These are phyloP conservation scores for Drosophila arawakana DNA, from an alignment of 1,140 invertebrate species.

Conservation along the genomic window DNA sequence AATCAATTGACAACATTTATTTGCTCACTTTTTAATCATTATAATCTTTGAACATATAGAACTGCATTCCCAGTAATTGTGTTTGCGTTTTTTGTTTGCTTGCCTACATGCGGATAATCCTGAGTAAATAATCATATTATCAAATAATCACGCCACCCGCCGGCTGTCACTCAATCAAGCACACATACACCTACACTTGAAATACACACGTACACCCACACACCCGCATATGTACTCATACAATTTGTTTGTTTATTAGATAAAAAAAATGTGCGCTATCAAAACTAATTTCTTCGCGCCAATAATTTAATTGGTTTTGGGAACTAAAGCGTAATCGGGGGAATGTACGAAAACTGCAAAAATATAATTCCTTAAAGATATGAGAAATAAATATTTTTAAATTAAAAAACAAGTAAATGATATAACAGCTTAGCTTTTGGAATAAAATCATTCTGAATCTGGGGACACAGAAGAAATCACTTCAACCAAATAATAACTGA, in stretches of 20 bases:
- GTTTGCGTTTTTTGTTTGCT: slow-evolving; percentile 4
- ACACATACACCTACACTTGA: background rate
- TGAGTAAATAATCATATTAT: background rate
- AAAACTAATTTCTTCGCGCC: slow-evolving; percentile 34
- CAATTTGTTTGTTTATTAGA: slow-evolving; percentile 1
- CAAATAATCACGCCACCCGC: slow-evolving; percentile 44
- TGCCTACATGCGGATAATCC: background rate
- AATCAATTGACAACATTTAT: too few relatives aligned
- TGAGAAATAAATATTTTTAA: too few relatives aligned
- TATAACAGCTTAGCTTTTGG: too few relatives aligned
- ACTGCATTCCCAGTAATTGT: slow-evolving; percentile 21
- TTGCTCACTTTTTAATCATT: too few relatives aligned
- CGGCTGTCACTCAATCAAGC: slow-evolving; percentile 16
- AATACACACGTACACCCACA: background rate
- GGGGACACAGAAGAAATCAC: too few relatives aligned
- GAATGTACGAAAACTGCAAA: background rate
- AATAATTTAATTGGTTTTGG: slow-evolving; percentile 34
- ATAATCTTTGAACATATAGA: too few relatives aligned
- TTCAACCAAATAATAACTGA: too few relatives aligned
- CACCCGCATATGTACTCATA: background rate
- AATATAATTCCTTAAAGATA: too few relatives aligned
- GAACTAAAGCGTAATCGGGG: background rate
- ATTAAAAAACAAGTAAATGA: too few relatives aligned
- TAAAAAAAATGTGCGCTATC: slow-evolving; percentile 18
- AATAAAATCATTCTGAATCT: too few relatives aligned